These are phyloP conservation scores for Malurus alboscapulatus DNA, from an alignment of 2,113 vertebrate species.

Conservation along the genomic window DNA sequence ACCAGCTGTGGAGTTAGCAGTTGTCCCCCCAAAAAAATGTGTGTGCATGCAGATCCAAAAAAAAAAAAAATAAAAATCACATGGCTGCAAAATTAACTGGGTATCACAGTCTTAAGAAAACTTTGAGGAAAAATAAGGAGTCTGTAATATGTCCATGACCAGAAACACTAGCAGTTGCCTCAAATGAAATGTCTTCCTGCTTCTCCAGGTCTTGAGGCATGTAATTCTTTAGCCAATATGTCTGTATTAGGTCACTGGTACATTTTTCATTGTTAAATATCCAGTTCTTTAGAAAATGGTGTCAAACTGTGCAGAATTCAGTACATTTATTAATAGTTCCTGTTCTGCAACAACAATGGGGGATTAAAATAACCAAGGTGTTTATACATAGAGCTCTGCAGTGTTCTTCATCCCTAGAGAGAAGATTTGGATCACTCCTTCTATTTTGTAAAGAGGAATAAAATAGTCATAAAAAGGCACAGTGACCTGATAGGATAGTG, in stretches of 20 bases:
- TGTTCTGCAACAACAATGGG: neutral
- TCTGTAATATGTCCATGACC: neutral
- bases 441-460: neutral
- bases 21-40: neutral
- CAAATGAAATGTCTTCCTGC: neutral
- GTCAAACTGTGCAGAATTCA: neutral
- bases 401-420: neutral
- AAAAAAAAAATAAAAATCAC: neutral
- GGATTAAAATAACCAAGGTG: neutral
- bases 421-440: neutral
- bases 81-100: neutral
- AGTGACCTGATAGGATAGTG: neutral
- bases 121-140: neutral
- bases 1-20: neutral
- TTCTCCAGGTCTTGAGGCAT: neutral
- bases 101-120: neutral
- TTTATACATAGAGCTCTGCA: neutral
- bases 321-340: neutral
- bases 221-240: neutral
- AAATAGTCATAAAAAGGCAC: neutral
- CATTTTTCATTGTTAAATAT: neutral
- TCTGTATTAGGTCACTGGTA: neutral
- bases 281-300: neutral
- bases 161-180: neutral
- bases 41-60: neutral